Evolutionary conservation across 1,140 invertebrate species (phyloP), one percentile per base, ranked within the genome.

Genomic region (Temnothorax longispinosus): DNA sequence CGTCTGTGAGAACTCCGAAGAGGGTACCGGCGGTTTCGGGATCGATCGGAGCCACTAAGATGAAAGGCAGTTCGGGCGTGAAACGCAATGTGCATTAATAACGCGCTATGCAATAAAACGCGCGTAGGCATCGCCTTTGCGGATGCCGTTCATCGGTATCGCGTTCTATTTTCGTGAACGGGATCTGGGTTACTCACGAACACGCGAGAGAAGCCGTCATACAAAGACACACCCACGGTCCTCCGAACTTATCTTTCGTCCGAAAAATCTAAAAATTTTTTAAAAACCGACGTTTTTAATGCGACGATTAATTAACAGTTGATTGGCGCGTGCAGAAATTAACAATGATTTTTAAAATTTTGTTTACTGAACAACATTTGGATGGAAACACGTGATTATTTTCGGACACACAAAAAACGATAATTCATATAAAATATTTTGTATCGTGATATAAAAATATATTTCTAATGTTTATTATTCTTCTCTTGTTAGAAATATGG

Each of bases 131-230:
- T 41, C 60, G 65, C 81, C 65, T 62, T 52, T 21, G 35, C 81
- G 47, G 74, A 84, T 84, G 35, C 67, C 90, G 85, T 90, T 90
- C 90, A 91, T 91, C 71, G 89, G 69, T 87, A 84, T 90, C 78
- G 89, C 86, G 90, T 88, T 91, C 93, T 94, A 94, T 94, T 94
- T 94, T 94, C 58, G 93, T 92, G 88, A 86, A 89, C 72, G 58
- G 89, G 91, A 94, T 94, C 92, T 94, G 93, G 93, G 93, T 94
- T 94, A 94, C 88, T 91, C 64, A 54, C 64, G 93, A 94, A 91
- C 77, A 78, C 44, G 84, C 21, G 21, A 13, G 41, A 90, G 60
- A 78, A 81, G 60, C 52, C 38, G 75, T 86, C 85, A 77, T 80
- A 72, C 65, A 88, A 71, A 77, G 74, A 86, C 47, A 88, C 89